These are phyloP conservation scores for Nylanderia fulva DNA, from an alignment of 1,140 invertebrate species.

Conservation along the genomic window DNA sequence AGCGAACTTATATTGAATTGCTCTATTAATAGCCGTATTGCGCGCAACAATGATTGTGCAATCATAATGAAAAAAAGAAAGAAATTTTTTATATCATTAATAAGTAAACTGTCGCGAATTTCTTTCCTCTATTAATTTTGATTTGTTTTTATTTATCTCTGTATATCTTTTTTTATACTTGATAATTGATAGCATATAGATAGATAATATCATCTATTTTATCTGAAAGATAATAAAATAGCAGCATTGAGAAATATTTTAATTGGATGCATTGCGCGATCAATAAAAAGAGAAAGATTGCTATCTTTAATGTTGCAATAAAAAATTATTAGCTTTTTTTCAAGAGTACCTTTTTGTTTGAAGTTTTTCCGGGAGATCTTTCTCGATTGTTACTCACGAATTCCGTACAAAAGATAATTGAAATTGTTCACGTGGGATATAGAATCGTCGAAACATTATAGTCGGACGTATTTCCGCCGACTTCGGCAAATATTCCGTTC, in stretches of 20 bases:
- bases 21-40: background rate
- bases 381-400: slow-evolving; percentile 45
- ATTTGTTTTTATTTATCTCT: too few relatives aligned
- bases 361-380: slow-evolving; percentile 4
- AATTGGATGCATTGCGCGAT: background rate
- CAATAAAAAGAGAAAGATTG: background rate
- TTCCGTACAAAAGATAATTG: slow-evolving; percentile 58
- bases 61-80: background rate
- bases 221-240: slow-evolving; percentile 1
- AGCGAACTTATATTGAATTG: background rate
- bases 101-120: background rate
- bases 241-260: background rate
- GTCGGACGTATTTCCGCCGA: slow-evolving; percentile 8
- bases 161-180: too few relatives aligned
- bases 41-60: background rate
- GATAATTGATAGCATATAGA: background rate
- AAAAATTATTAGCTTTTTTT: slow-evolving; percentile 44
- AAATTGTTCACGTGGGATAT: slow-evolving; percentile 51
- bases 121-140: background rate
- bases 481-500: slow-evolving; percentile 53
- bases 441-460: slow-evolving; percentile 40
- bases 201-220: background rate
- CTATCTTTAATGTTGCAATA: slow-evolving; percentile 9
- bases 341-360: background rate
- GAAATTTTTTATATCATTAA: background rate